phyloP scores from a whole-genome alignment of 2,797 vertebrate genomes.

The Toxotes lorentzi region DNA sequence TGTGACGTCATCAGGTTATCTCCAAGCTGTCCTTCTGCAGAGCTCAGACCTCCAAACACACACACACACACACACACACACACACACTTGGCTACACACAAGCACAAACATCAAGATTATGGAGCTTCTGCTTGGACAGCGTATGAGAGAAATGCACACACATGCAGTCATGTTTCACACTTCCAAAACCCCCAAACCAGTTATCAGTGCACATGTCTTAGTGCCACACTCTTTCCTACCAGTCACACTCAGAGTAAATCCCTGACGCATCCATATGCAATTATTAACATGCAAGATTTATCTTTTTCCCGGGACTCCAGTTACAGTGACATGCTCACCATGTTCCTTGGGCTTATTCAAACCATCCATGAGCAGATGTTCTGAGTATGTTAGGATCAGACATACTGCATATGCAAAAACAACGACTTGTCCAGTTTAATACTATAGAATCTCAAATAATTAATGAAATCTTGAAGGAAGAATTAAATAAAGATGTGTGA shows the following conservation, averaged over 20 bases:
- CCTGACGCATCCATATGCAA: slow-evolving; percentile 14
- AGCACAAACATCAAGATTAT: slow-evolving; percentile 3
- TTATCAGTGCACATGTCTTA: slow-evolving; percentile 28
- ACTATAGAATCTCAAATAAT: slow-evolving; percentile 15
- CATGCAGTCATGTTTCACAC: slow-evolving; percentile 30
- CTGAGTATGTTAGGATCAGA: not conserved
- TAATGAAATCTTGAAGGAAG: slow-evolving; percentile 19
- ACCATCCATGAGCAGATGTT: not conserved
- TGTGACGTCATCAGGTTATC: slow-evolving; percentile 75
- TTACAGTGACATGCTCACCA: not conserved
- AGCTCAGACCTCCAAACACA: slow-evolving; percentile 26
- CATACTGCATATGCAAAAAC: slow-evolving; percentile 18
- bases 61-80: slow-evolving; percentile 15
- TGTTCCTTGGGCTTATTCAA: slow-evolving; percentile 4
- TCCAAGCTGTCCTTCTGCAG: slow-evolving; percentile 64
- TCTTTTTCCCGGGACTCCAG: slow-evolving; percentile 1
- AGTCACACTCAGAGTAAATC: slow-evolving; percentile 24
- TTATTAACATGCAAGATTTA: slow-evolving; percentile 27
- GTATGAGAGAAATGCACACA: slow-evolving; percentile 16
- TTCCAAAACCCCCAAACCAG: slow-evolving; percentile 20
- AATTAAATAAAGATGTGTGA: not conserved
- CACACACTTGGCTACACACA: slow-evolving; percentile 15
- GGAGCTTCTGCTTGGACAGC: slow-evolving; percentile 8
- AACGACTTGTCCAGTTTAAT: slow-evolving; percentile 17
- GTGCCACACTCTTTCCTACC: slow-evolving; percentile 5